Evolutionary conservation across 2,113 vertebrate species (phyloP).

Genomic region (Isurus oxyrinchus): DNA sequence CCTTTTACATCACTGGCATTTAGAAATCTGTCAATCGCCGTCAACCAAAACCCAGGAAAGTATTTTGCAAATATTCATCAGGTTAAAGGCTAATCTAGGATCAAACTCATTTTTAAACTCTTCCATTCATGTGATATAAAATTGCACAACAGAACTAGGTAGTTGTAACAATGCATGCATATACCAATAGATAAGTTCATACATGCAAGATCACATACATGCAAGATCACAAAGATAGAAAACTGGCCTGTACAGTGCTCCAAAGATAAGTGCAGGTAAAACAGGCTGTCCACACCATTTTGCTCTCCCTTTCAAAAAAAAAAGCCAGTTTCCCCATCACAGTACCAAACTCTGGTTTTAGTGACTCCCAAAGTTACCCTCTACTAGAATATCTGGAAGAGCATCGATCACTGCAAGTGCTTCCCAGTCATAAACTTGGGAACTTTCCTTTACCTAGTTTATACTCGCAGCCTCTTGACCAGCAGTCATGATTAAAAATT

Average conservation of each 20-base stretch:
- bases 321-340: not conserved
- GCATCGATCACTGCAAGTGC: not conserved
- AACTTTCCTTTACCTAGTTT: not conserved
- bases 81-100: not conserved
- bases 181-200: not conserved
- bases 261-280: not conserved
- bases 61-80: conserved; percentile 1
- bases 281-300: not conserved
- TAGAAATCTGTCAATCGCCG: too few relatives aligned
- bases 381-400: not conserved
- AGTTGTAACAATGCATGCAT: not conserved
- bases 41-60: not conserved
- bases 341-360: not conserved
- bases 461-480: not conserved
- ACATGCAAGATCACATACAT: not conserved
- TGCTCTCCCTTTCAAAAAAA: not conserved
- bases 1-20: too few relatives aligned
- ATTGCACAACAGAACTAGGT: not conserved
- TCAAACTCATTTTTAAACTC: not conserved
- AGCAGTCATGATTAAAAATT: not conserved
- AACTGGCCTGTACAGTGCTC: not conserved
- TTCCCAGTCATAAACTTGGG: not conserved
- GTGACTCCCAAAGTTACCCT: not conserved
- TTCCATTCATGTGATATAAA: not conserved
- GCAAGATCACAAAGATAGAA: not conserved